phyloP scores from a whole-genome alignment of 2,797 vertebrate genomes.

The Melanotaenia boesemani region DNA sequence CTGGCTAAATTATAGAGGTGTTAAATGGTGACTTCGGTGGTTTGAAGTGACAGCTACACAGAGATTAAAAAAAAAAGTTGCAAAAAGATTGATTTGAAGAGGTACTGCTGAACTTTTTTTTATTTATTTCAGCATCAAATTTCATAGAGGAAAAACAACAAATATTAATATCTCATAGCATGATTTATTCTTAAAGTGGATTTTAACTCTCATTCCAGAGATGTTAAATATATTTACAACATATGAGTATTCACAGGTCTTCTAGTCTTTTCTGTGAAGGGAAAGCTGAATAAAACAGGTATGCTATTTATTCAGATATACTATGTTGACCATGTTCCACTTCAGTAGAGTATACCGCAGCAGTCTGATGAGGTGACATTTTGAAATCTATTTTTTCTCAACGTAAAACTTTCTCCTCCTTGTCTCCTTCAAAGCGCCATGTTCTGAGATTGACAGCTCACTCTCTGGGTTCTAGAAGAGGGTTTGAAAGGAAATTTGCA shows the following conservation, averaged over 20 bases:
- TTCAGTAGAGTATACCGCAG: slow-evolving; percentile 58
- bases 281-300: slow-evolving; percentile 50
- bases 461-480: slow-evolving; percentile 69
- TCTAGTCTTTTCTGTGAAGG: slow-evolving; percentile 20
- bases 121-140: not conserved
- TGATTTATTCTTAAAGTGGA: not conserved
- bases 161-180: not conserved
- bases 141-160: not conserved
- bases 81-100: slow-evolving; percentile 5
- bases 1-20: slow-evolving; percentile 58
- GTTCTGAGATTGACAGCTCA: slow-evolving; percentile 81
- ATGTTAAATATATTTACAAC: not conserved
- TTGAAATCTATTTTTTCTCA: slow-evolving; percentile 82
- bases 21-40: slow-evolving; percentile 59
- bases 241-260: not conserved
- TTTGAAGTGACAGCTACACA: slow-evolving; percentile 31
- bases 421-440: slow-evolving; percentile 74
- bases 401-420: slow-evolving; percentile 71
- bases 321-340: slow-evolving; percentile 70
- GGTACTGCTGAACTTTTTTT: not conserved
- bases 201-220: slow-evolving; percentile 4
- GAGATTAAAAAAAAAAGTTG: not conserved
- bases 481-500: slow-evolving; percentile 81
- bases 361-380: slow-evolving; percentile 77
- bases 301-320: slow-evolving; percentile 66